These are phyloP conservation scores for Zele albiditarsus DNA, from an alignment of 2,888 invertebrate species.

Conservation along the genomic window DNA sequence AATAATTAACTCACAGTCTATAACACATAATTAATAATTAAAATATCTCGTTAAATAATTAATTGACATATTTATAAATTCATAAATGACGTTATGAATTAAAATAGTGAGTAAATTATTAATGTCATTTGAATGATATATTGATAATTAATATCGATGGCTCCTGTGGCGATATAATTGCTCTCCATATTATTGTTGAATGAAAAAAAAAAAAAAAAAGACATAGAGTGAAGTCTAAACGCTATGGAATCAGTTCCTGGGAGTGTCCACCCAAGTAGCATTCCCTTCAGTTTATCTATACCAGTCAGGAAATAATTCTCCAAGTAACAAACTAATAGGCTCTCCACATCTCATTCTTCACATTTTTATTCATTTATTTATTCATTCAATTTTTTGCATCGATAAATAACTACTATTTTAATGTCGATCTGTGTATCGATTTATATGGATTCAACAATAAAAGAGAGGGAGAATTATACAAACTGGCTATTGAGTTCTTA, in stretches of 20 bases:
- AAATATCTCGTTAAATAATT: not conserved
- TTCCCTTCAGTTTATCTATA: not conserved
- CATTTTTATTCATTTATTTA: not conserved
- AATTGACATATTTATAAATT: not conserved
- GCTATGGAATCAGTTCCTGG: not conserved
- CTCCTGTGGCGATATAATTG: not conserved
- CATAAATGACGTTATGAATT: not conserved
- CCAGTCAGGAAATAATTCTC: constrained; percentile 7
- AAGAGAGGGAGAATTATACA: not conserved
- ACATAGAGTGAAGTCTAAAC: not conserved
- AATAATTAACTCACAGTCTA: not conserved
- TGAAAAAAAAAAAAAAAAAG: not conserved
- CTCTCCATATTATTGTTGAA: not conserved
- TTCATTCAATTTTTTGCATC: not conserved
- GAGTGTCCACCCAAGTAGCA: not conserved
- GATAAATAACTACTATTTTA: constrained; percentile 5
- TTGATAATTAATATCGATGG: not conserved
- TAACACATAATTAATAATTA: not conserved
- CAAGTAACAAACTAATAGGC: not conserved
- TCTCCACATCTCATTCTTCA: not conserved
- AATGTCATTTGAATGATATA: not conserved
- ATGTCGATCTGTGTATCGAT: not conserved
- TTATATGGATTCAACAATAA: not conserved
- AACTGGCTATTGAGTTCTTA: constrained; percentile 8
- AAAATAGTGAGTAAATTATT: too few species aligned